Base-by-base conservation (phyloP, 2,113 vertebrate genomes). In the Thermophis baileyi region DNA sequence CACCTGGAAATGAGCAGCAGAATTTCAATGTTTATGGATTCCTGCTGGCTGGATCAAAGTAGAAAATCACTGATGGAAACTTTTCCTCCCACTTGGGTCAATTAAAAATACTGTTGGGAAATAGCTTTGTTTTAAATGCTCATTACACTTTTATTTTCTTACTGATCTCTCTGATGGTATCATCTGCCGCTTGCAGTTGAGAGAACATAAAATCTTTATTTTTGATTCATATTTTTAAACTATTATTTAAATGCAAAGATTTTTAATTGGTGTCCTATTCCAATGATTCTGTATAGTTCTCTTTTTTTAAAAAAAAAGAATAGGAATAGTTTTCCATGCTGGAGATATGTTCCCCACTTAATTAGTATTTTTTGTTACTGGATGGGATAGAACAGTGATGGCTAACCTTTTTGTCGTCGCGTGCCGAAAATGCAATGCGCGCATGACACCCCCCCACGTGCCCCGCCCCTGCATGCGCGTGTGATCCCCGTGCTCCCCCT, bases 21-120 rank as follows among this genome's bases (percentile, higher is more conserved):
- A 96, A 91, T 95, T 93, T 95, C 53, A 74, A 89, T 93, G 6
- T 53, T 95, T 93, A 95, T 95, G 92, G 96, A 96, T 95, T 90
- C n/a, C 25, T 94, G 95, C 93, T 96, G 96, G 95, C 91, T 95
- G 95, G 93, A 94, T 97, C n/a, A 94, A 97, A 97, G 95, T 60
- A 93, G 94, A 94, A 93, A 54, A 93, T 88, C 93, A 93, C 93
- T 4, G 60, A 69, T 90, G 92, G 91, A 24, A 97, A 95, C 91
- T 94, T 95, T 93, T 94, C 93, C 5, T 94, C 95, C 89, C 74
- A 94, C 92, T 96, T 95, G 92, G 0, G 91, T 94, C 93, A 96
- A 91, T 93, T 87, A 91, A 92, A 89, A 87, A 92, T 90, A 95
- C 95, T 95, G 93, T 96, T 97, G 96, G 95, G 94, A 95, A 95